Percentiles rank a stretch among this genome's conserved stretches.
Conservation (phyloP, 1,140 invertebrate species). For the Bombus affinis region DNA sequence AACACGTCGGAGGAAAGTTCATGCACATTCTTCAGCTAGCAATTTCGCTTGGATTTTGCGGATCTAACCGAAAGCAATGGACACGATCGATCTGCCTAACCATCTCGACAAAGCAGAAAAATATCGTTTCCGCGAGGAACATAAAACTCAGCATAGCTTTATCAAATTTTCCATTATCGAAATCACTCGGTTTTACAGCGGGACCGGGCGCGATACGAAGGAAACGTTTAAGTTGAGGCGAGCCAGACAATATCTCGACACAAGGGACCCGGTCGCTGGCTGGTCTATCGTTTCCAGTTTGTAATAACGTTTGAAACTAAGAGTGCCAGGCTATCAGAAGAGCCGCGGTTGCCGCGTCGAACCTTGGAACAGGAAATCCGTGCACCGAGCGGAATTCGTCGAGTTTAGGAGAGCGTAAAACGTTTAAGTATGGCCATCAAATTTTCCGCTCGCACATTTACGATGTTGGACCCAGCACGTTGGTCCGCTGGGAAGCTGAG, state of each 20-base stretch:
- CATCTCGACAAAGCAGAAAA: neutral
- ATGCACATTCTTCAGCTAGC: neutral
- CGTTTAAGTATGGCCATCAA: constrained; percentile 44
- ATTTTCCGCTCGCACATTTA: constrained; percentile 44
- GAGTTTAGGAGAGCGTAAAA: constrained; percentile 40
- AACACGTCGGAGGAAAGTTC: neutral
- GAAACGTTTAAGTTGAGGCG: neutral
- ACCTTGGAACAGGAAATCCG: constrained; percentile 13
- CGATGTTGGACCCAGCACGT: neutral
- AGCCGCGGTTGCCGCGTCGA: no score
- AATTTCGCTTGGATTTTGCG: neutral
- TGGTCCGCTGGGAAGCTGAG: neutral
- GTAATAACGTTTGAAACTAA: constrained; percentile 18
- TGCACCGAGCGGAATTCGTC: constrained; percentile 6
- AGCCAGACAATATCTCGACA: neutral
- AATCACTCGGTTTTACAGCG: constrained; percentile 1
- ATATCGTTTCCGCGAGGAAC: neutral
- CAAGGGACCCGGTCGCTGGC: neutral
- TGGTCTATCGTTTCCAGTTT: neutral
- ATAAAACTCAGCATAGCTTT: neutral
- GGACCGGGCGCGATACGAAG: neutral
- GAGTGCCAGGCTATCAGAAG: neutral
- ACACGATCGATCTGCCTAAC: neutral
- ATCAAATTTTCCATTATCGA: constrained; percentile 28
- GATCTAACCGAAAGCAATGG: no score